Conservation (phyloP, 35 echinoderm and acorn worm species). For the Eucidaris tribuloides region DNA sequence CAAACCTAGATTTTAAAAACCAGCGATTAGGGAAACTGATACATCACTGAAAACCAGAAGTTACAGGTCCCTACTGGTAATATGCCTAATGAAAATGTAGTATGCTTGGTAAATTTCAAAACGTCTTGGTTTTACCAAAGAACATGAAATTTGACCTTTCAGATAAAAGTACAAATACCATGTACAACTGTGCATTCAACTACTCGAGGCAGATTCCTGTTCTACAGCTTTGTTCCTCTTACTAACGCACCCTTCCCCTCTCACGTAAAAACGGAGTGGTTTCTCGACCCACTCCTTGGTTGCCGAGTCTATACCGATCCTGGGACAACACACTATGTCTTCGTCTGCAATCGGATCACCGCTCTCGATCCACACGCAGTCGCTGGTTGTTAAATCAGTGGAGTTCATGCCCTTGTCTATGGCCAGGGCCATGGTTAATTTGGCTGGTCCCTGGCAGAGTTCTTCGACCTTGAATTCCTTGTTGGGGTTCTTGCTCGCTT, state of each 20-base stretch:
- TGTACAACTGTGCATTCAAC: no score
- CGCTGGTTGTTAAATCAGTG: slow-evolving; percentile 23
- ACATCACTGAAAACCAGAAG: no score
- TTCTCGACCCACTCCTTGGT: slow-evolving; percentile 72
- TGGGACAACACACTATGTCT: slow-evolving; percentile 71
- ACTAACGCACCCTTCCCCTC: slow-evolving; percentile 71
- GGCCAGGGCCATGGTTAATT: slow-evolving; percentile 59
- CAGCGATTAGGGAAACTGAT: no score
- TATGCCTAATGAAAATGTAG: no score
- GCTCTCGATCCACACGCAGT: slow-evolving; percentile 65
- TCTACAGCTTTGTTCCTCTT: slow-evolving; percentile 80
- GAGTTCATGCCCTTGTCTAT: slow-evolving; percentile 50
- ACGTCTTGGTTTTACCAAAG: no score
- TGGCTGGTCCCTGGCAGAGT: slow-evolving; percentile 84
- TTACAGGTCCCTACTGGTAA: no score
- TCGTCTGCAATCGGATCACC: slow-evolving; percentile 28
- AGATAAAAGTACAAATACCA: no score
- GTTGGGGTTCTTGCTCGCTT: slow-evolving; percentile 21
- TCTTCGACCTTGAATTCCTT: slow-evolving; percentile 64
- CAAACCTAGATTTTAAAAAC: no score
- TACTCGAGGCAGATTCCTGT: no score
- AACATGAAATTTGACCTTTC: no score
- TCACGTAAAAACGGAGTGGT: slow-evolving; percentile 78
- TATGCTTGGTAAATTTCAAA: no score
- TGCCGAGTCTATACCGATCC: slow-evolving; percentile 77